These are phyloP conservation scores for Poecilia wingei DNA, from an alignment of 2,797 vertebrate species.

Conservation along the genomic window DNA sequence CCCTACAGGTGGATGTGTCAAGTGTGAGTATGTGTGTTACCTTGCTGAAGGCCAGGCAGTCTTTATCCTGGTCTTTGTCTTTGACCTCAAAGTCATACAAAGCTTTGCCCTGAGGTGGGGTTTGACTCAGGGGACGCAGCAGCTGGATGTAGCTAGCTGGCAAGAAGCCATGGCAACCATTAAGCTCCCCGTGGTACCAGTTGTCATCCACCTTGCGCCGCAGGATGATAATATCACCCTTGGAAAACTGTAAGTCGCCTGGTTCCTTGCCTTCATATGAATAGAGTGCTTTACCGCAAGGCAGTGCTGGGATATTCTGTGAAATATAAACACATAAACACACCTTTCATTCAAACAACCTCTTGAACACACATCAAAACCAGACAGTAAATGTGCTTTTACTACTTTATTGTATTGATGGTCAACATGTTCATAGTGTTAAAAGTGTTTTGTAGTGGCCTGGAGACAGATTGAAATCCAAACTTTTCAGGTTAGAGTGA, in stretches of 20 bases:
- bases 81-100: slow-evolving; percentile 99
- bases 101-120: slow-evolving; percentile 95
- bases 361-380: slow-evolving; percentile 7
- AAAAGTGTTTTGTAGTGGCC: neutral
- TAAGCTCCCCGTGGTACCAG: slow-evolving; percentile 97
- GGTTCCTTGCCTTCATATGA: slow-evolving; percentile 97
- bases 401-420: neutral
- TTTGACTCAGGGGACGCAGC: slow-evolving; percentile 90
- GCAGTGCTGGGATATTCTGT: slow-evolving; percentile 91
- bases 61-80: slow-evolving; percentile 97
- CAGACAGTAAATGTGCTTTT: neutral
- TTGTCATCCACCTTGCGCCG: slow-evolving; percentile 94
- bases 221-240: slow-evolving; percentile 96
- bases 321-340: slow-evolving; percentile 37
- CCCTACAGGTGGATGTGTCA: slow-evolving; percentile 17
- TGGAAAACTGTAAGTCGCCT: slow-evolving; percentile 94
- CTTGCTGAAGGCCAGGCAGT: slow-evolving; percentile 97
- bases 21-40: slow-evolving; percentile 66
- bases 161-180: slow-evolving; percentile 92
- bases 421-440: neutral
- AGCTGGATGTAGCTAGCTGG: slow-evolving; percentile 96
- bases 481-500: neutral
- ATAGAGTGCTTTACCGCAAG: slow-evolving; percentile 95
- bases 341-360: neutral
- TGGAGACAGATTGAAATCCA: neutral